Evolutionary conservation across 2,888 invertebrate genomes (phyloP), one percentile per base, ranked within the genome.

Genomic region (Lochmaea crataegi): DNA sequence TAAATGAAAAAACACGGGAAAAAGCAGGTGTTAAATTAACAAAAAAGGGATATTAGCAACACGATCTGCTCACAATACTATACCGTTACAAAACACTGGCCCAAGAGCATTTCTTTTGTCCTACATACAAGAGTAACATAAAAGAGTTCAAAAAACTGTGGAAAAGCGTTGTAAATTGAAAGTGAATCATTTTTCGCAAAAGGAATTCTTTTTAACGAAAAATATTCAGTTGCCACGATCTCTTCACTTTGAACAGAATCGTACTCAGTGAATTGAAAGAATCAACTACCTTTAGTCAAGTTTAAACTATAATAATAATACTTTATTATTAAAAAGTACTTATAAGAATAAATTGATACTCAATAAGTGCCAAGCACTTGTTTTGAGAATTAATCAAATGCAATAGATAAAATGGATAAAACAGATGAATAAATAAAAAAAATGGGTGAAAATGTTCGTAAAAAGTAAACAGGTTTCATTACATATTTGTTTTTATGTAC

Each of bases 141-240:
- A 68, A 65, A 70, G 69, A 63, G 64, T 64, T 64, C 42, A 41
- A 53, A 58, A 69, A 63, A 71, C 41, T 42, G 61, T 18, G 61
- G 61, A 73, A 73, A 72, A 75, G 67, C 68, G 57, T 64, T 53
- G 65, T 69, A 68, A 75, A 74, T 76, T 68, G 69, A 65, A 65
- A 73, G 73, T 73, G 72, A 73, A 75, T 76, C 68, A 76, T 74
- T 76, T 60, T 65, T 65, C 26, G 65, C 56, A 64, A 67, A 65
- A 70, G 69, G 69, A 71, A 71, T 63, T 56, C 72, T 74, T 74
- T 76, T 63, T 57, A 65, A 63, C 48, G 70, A 51, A 68, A 76
- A 80, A 79, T 80, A 80, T 79, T 79, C 78, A 80, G 78, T 79
- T 79, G 77, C 77, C 76, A 79, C 76, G 61, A 63, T 11, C 42